Evolutionary conservation across 2,113 vertebrate genomes (phyloP), one percentile per base, ranked within the genome.

Genomic region (Calyptommatus sinebrachiatus): DNA sequence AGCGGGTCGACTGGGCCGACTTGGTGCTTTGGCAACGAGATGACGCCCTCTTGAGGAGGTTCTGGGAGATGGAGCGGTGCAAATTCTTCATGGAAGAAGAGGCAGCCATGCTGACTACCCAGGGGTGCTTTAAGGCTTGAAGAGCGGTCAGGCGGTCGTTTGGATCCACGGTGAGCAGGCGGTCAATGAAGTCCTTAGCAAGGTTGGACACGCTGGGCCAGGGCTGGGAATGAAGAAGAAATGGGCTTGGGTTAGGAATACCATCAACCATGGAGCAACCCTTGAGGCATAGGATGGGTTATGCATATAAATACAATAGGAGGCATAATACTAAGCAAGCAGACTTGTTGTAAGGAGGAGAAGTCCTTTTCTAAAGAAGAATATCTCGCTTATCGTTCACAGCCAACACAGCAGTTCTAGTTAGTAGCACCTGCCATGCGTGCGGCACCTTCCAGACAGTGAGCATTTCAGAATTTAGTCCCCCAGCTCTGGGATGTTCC

Each of bases 1-100:
- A 99, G 78, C 97, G 97, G 0, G 96, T 98, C 82, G 98, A 99
- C 92, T 99, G 98, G 0, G 97, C 95, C 0, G 98, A 99, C 85
- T 99, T 99, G 90, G 97, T 99, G 95, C 98, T 99, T 90, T 99
- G 98, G 94, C 98, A 99, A 91, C 98, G 97, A 0, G 98, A 99
- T 0, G 98, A 99, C 0, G 97, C 98, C 11, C 98, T 95, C 92
- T 99, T 99, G 89, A 98, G 96, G 78, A 99, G 97, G 94, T 99
- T 99, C 80, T 98, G 98, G 0, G 98, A 99, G 87, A 99, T 99
- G 85, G 97, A 99, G 61, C 98, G 96, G 90, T 99, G 98, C 9
- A 99, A 94, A 91, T 99, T 99, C 95, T 99, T 99, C 97, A 99
- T 98, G 89, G 98, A 98, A 24, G 98, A 99, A 7, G 97, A 96